phyloP scores from a whole-genome alignment of 1,140 invertebrate species.

The Bombus breviceps region DNA sequence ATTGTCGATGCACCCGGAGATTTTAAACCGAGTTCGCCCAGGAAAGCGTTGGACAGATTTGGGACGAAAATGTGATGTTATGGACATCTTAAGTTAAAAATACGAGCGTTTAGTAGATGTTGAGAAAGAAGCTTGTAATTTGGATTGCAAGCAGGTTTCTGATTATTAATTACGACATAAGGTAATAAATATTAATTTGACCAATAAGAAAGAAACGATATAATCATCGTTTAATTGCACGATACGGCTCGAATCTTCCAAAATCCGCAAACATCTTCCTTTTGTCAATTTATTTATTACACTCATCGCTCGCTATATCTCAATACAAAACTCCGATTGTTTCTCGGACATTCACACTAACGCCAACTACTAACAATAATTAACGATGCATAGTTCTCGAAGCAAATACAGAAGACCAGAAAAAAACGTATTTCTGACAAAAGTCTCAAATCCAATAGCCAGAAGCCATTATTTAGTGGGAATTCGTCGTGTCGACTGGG shows the following conservation, averaged over 20 bases:
- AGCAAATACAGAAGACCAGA: not conserved
- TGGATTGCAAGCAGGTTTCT: not conserved
- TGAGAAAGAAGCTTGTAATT: not conserved
- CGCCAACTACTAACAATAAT: no score
- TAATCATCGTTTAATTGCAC: no score
- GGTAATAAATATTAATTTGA: no score
- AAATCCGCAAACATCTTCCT: no score
- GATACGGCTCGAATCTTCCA: no score
- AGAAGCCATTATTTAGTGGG: constrained; percentile 30
- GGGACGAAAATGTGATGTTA: not conserved
- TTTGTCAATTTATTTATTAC: no score
- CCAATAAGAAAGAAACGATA: no score
- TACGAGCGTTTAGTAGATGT: not conserved
- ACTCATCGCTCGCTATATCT: no score
- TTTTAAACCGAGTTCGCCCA: not conserved
- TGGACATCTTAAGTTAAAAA: not conserved
- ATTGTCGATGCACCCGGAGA: not conserved
- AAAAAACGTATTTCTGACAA: not conserved
- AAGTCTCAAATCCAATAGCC: no score
- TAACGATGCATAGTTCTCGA: not conserved
- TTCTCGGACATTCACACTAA: no score
- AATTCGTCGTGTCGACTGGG: constrained; percentile 13
- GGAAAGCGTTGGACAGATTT: not conserved
- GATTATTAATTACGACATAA: not conserved
- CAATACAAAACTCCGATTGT: no score